Conservation (phyloP, 2,113 vertebrate genomes). For the Oncorhynchus keta region DNA sequence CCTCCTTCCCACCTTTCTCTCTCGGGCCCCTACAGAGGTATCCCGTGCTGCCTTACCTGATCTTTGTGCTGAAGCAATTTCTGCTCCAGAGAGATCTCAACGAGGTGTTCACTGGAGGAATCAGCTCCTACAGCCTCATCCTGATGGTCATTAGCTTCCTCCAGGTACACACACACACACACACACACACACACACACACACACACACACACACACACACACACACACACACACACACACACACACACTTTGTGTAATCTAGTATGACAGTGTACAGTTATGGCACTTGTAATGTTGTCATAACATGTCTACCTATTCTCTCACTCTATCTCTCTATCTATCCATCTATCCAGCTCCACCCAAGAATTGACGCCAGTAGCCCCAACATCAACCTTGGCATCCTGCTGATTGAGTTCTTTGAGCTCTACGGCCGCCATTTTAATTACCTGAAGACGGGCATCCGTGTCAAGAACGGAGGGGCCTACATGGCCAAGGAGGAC, state of each 20-base stretch:
- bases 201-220: background rate
- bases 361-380: slow-evolving; percentile 90
- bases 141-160: slow-evolving; percentile 84
- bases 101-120: slow-evolving; percentile 81
- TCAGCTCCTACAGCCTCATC: slow-evolving; percentile 83
- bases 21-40: slow-evolving; percentile 64
- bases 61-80: slow-evolving; percentile 84
- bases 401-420: slow-evolving; percentile 98
- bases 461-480: slow-evolving; percentile 93
- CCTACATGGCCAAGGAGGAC: slow-evolving; percentile 96
- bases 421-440: slow-evolving; percentile 96
- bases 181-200: background rate
- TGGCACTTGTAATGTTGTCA: background rate
- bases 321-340: background rate
- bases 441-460: slow-evolving; percentile 99
- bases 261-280: no score
- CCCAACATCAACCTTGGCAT: slow-evolving; percentile 91
- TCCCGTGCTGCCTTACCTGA: slow-evolving; percentile 81
- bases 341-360: slow-evolving; percentile 80
- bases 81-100: slow-evolving; percentile 83
- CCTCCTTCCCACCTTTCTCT: background rate
- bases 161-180: slow-evolving; percentile 63
- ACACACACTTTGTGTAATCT: background rate
- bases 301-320: no score
- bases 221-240: background rate